Evolutionary conservation across 2,113 vertebrate genomes (phyloP).

Genomic region (Peromyscus polionotus): DNA sequence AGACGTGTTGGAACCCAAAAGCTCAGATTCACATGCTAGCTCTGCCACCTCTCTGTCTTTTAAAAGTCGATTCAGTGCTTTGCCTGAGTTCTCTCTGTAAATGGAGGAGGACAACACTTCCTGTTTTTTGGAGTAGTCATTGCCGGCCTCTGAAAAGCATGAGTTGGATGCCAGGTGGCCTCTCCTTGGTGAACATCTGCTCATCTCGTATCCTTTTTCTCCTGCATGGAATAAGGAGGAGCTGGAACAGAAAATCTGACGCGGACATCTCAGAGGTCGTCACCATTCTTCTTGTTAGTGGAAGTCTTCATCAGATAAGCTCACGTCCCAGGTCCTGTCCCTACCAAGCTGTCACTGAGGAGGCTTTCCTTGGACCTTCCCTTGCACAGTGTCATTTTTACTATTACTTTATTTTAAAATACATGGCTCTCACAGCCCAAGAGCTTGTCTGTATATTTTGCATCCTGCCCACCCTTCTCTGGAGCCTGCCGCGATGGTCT

Average conservation of each 20-base stretch:
- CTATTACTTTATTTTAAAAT: neutral
- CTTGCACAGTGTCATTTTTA: neutral
- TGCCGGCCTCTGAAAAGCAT: neutral
- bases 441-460: neutral
- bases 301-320: neutral
- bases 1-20: neutral
- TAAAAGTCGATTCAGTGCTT: neutral
- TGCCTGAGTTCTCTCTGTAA: neutral
- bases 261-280: neutral
- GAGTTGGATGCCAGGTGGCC: neutral
- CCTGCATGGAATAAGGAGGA: neutral
- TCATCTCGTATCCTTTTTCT: neutral
- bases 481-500: neutral
- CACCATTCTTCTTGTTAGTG: neutral
- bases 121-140: neutral
- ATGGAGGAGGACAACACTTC: neutral
- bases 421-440: neutral
- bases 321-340: neutral
- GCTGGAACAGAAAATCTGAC: too few relatives aligned
- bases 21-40: neutral
- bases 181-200: neutral
- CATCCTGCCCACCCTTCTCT: neutral
- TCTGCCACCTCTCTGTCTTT: neutral
- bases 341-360: too few relatives aligned
- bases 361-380: neutral